Conservation (phyloP, 1,140 invertebrate species). For the Antheraea pernyi region DNA sequence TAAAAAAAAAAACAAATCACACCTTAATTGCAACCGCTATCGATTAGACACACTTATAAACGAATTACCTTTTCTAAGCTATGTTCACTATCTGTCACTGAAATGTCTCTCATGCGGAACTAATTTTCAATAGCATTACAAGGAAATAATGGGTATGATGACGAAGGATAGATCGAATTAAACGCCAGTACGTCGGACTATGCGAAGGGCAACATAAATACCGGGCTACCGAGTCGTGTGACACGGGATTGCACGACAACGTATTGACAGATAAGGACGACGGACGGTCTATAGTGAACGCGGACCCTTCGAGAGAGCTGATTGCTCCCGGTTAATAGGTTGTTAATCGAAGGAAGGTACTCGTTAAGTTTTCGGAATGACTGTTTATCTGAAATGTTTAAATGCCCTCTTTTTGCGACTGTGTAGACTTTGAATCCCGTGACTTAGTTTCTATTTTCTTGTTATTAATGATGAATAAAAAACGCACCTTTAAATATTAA, state of each 20-base stretch:
- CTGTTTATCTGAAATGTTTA: neutral
- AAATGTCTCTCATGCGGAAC: neutral
- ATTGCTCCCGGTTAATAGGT: neutral
- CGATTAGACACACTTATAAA: conserved; percentile 1
- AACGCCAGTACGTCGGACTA: neutral
- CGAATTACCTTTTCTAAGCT: neutral
- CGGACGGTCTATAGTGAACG: neutral
- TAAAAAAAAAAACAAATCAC: neutral
- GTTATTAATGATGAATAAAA: too few relatives aligned
- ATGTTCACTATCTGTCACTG: neutral
- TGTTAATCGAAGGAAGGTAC: neutral
- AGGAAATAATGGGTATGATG: conserved; percentile 5
- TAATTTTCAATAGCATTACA: neutral
- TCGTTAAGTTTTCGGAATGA: neutral
- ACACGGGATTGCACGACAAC: neutral
- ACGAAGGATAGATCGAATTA: conserved; percentile 9
- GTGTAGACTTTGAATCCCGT: neutral
- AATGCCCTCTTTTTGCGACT: neutral
- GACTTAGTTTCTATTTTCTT: neutral
- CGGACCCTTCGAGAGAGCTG: neutral
- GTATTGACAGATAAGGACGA: neutral
- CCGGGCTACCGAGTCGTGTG: neutral
- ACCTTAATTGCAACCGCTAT: neutral
- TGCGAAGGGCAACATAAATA: conserved; percentile 10
- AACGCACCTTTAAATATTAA: too few relatives aligned